Base-by-base conservation (phyloP, 2,113 vertebrate species). In the Pristiophorus japonicus region DNA sequence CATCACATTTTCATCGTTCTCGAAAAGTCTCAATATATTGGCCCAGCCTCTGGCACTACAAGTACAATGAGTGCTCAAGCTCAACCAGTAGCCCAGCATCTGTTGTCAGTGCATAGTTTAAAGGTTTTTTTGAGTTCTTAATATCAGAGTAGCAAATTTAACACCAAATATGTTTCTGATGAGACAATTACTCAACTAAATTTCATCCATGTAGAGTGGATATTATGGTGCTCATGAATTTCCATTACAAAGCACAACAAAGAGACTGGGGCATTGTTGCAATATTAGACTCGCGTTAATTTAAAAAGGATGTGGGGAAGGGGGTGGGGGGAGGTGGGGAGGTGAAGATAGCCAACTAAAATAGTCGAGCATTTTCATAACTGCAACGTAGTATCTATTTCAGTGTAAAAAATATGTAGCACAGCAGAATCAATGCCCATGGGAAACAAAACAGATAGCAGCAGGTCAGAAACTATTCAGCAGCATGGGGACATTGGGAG, bases 41-140 rank as follows among this genome's bases (percentile, higher is more conserved):
- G 66, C 51, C 42, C 65, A 94, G 65, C 88, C 59, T 92, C 88
- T n/a, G 27, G 88, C 88, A 63, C 30, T 7, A 92, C 30, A n/a
- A 45, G 5, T 63, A 92, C 18, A 92, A 65, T 63, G 59, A 63
- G 42, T 94, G n/a, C 66, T 70, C 42, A 94, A 94, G 38, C 59
- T 45, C 42, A 24, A 94, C 24, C 66, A 94, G 73, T 7, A 73
- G 93, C 22, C 70, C 42, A 70, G 66, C 42, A 94, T 92, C n/a
- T 70, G 93, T 34, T 94, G 65, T 73, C 45, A 73, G 90, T 94
- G 92, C 11, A 94, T 62, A 93, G 62, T 94, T 94, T 22, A 45
- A 65, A 65, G 16, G 38, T 70, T 66, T 93, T 10, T 66, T 66
- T 47, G 47, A 51, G 93, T 67, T 94, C 51, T 4, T 51, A 51